A percentile compares a stretch with the other conserved stretches of the same genome.
Evolutionary conservation across 64 coral and sea anemone species (phyloP).

Genomic region (Montipora efflorescens): DNA sequence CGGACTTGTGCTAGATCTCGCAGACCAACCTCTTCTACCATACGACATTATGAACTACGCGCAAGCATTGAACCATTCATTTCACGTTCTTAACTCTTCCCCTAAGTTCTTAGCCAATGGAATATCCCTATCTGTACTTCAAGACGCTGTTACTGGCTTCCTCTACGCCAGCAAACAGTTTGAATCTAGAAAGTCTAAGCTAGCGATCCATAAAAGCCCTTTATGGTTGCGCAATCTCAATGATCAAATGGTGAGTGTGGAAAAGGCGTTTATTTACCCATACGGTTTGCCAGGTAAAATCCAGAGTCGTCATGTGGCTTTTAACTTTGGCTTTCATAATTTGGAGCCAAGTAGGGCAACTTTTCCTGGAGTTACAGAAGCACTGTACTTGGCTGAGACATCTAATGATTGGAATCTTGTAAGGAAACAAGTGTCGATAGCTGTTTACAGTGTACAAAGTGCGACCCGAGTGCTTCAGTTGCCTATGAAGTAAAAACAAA

Average conservation of each 20-base stretch:
- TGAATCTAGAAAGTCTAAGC: slow-evolving; percentile 57
- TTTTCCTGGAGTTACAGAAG: slow-evolving; percentile 84
- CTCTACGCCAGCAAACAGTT: slow-evolving; percentile 51
- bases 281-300: slow-evolving; percentile 75
- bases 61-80: slow-evolving; percentile 70
- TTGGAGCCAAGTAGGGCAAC: slow-evolving; percentile 30
- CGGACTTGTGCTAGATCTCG: slow-evolving; percentile 78
- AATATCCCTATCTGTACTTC: slow-evolving; percentile 50
- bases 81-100: slow-evolving; percentile 55
- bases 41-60: slow-evolving; percentile 71
- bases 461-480: slow-evolving; percentile 65
- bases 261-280: slow-evolving; percentile 83
- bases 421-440: slow-evolving; percentile 81
- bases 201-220: neutral
- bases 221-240: slow-evolving; percentile 66
- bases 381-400: slow-evolving; percentile 55
- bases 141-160: slow-evolving; percentile 63
- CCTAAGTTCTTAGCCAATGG: slow-evolving; percentile 36
- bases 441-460: slow-evolving; percentile 55
- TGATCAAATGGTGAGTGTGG: slow-evolving; percentile 82
- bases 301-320: slow-evolving; percentile 85
- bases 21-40: slow-evolving; percentile 76
- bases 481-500: no score
- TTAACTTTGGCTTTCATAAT: slow-evolving; percentile 87
- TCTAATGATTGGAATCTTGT: slow-evolving; percentile 70